A percentile compares a stretch with the other conserved stretches of the same genome.
These are phyloP conservation scores for Nannoperca australis DNA, from an alignment of 2,797 vertebrate species.

Conservation along the genomic window DNA sequence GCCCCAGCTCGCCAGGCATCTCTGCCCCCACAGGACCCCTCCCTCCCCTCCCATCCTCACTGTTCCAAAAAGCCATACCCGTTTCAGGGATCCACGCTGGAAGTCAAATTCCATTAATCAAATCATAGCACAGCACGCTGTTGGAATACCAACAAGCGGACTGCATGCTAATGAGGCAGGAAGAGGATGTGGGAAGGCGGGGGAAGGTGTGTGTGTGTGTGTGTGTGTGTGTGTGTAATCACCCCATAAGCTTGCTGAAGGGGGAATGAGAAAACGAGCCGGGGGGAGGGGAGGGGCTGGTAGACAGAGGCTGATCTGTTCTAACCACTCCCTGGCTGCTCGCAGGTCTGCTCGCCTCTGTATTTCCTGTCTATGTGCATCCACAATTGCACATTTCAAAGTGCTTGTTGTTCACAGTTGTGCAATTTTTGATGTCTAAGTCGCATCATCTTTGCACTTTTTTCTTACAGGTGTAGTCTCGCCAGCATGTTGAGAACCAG, in stretches of 20 bases:
- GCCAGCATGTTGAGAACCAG: conserved; percentile 17
- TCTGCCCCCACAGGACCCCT: conserved; percentile 35
- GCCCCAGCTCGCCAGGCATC: conserved; percentile 52
- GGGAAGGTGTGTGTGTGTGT: conserved; percentile 30
- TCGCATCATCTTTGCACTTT: conserved; percentile 18
- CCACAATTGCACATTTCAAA: conserved; percentile 12
- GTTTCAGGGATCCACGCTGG: conserved; percentile 60
- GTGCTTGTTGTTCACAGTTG: conserved; percentile 7
- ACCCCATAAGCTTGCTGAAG: conserved; percentile 50
- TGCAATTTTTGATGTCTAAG: not conserved
- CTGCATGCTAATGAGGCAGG: conserved; percentile 75
- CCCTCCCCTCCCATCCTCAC: not conserved
- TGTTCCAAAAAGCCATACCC: conserved; percentile 54
- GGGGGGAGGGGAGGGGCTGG: conserved; percentile 39
- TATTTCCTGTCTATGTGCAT: conserved; percentile 20
- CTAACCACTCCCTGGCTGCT: conserved; percentile 33
- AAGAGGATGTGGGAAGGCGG: conserved; percentile 58
- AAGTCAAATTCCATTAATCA: conserved; percentile 81
- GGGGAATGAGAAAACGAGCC: conserved; percentile 31
- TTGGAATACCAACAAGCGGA: conserved; percentile 67
- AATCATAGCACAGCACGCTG: conserved; percentile 57
- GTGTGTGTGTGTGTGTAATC: conserved; percentile 32
- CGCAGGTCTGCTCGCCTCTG: conserved; percentile 40
- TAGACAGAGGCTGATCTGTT: conserved; percentile 59
- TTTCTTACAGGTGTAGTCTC: conserved; percentile 5